Evolutionary conservation across 2,113 vertebrate genomes (phyloP).

Genomic region (Diadophis punctatus): DNA sequence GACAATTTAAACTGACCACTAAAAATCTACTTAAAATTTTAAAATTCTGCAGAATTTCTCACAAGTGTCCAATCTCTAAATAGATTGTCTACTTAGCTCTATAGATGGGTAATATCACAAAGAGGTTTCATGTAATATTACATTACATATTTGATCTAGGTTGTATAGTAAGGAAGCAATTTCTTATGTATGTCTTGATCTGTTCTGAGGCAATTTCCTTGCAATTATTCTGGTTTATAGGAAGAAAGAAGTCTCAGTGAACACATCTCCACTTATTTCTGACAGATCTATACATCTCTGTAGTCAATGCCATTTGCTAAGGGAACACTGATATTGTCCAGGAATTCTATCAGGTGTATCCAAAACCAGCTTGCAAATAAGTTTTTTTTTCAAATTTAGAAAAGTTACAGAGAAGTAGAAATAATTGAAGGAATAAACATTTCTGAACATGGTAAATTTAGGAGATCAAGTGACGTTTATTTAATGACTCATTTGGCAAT

Average conservation of each 20-base stretch:
- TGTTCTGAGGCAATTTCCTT: neutral
- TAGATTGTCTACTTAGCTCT: neutral
- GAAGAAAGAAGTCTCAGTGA: neutral
- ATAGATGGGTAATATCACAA: neutral
- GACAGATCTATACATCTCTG: neutral
- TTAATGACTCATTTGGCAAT: neutral
- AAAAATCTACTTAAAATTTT: neutral
- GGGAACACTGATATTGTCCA: slow-evolving; percentile 8
- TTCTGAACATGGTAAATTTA: neutral
- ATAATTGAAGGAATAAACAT: slow-evolving; percentile 42
- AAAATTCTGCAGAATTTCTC: neutral
- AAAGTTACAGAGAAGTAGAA: slow-evolving; percentile 36
- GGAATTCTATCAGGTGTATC: neutral
- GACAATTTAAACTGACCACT: neutral
- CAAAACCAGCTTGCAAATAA: slow-evolving; percentile 24
- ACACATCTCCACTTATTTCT: neutral
- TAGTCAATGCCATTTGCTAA: slow-evolving; percentile 11
- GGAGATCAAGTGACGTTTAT: slow-evolving; percentile 45
- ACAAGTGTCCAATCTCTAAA: neutral
- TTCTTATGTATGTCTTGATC: neutral
- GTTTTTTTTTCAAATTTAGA: slow-evolving; percentile 33
- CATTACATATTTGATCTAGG: neutral
- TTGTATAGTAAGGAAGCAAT: neutral
- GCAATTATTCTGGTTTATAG: neutral
- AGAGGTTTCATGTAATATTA: neutral